Percentiles rank a stretch among this genome's conserved stretches.
Evolutionary conservation across 2,113 vertebrate genomes (phyloP).

Genomic region (Microcebus griseorufus): DNA sequence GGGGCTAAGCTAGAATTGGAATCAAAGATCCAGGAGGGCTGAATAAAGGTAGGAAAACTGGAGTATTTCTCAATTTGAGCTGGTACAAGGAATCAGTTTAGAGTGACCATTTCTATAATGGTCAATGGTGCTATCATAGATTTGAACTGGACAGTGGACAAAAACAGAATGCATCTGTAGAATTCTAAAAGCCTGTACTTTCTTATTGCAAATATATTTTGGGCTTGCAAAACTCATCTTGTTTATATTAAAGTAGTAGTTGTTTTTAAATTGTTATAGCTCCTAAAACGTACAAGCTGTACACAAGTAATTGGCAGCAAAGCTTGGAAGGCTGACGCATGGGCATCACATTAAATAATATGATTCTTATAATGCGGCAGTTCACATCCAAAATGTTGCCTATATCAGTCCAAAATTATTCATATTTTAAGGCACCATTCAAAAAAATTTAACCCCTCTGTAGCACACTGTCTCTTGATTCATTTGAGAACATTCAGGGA

Average conservation of each 20-base stretch:
- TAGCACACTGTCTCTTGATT: background rate
- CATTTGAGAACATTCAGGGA: background rate
- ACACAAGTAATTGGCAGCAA: background rate
- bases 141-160: background rate
- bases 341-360: background rate
- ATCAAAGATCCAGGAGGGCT: background rate
- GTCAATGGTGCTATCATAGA: background rate
- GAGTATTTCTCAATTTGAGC: background rate
- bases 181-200: background rate
- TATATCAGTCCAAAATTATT: background rate
- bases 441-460: background rate
- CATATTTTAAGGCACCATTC: background rate
- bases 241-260: background rate
- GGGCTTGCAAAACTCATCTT: background rate
- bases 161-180: background rate
- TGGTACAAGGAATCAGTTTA: background rate
- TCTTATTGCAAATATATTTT: background rate
- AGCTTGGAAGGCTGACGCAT: background rate
- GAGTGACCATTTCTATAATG: background rate
- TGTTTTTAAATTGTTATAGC: background rate
- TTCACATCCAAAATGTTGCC: background rate
- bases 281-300: background rate
- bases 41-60: background rate
- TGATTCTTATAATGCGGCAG: background rate
- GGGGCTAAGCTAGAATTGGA: fast-evolving